These are phyloP conservation scores for Taphrorychus bicolor DNA, from an alignment of 2,888 invertebrate species.

Conservation along the genomic window DNA sequence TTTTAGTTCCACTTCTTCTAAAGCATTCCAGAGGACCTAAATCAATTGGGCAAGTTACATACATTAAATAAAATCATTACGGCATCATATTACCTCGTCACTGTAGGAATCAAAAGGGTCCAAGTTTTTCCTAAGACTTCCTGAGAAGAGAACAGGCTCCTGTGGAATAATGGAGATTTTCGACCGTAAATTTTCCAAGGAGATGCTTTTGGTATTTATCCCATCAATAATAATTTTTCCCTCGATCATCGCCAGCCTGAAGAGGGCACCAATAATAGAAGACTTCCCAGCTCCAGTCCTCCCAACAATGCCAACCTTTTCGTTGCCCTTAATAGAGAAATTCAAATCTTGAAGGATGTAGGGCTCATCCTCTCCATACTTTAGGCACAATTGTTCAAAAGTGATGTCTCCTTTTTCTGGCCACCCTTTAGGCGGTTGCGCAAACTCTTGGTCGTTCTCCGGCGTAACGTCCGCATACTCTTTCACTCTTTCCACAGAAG, in stretches of 20 bases:
- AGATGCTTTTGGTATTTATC: slow-evolving; percentile 71
- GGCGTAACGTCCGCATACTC: slow-evolving; percentile 78
- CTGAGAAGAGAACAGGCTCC: slow-evolving; percentile 85
- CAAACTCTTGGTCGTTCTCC: slow-evolving; percentile 56
- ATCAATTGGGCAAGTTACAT: background rate
- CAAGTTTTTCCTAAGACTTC: slow-evolving; percentile 85
- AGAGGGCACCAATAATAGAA: slow-evolving; percentile 77
- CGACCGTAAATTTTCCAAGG: slow-evolving; percentile 75
- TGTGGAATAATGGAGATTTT: slow-evolving; percentile 85
- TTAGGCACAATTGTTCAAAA: slow-evolving; percentile 72
- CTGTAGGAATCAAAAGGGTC: slow-evolving; percentile 86
- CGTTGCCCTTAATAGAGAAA: slow-evolving; percentile 65
- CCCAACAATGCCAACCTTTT: slow-evolving; percentile 82
- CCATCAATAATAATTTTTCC: slow-evolving; percentile 84
- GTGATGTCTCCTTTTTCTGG: slow-evolving; percentile 72
- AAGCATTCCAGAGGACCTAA: slow-evolving; percentile 74
- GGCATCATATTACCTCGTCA: slow-evolving; percentile 65
- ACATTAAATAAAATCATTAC: background rate
- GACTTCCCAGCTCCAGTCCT: slow-evolving; percentile 86
- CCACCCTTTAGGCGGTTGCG: slow-evolving; percentile 62
- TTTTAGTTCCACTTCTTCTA: slow-evolving; percentile 81
- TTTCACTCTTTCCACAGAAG: slow-evolving; percentile 87
- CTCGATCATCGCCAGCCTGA: slow-evolving; percentile 65
- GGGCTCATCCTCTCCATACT: slow-evolving; percentile 74
- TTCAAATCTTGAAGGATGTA: slow-evolving; percentile 76